These are phyloP conservation scores for Picus viridis DNA, from an alignment of 2,797 vertebrate genomes.

Conservation along the genomic window DNA sequence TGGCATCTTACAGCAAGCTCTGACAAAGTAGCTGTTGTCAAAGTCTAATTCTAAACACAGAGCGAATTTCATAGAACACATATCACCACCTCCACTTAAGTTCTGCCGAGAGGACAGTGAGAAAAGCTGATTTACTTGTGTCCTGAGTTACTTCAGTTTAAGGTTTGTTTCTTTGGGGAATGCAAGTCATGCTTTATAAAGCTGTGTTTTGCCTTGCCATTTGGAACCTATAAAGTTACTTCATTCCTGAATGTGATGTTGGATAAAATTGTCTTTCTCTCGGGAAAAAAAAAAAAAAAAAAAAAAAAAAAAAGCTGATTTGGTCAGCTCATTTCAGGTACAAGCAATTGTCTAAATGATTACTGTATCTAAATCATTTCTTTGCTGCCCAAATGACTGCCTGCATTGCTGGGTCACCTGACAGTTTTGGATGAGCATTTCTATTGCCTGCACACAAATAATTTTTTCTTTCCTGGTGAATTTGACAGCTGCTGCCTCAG, in stretches of 20 bases:
- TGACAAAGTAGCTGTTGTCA: background rate
- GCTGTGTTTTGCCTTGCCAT: background rate
- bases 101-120: background rate
- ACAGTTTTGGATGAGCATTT: background rate
- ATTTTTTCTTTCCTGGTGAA: slow-evolving; percentile 4
- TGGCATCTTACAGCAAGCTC: background rate
- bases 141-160: background rate
- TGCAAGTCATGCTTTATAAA: background rate
- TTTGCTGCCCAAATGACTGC: background rate
- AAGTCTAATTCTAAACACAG: slow-evolving; percentile 4
- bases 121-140: background rate
- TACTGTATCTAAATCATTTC: background rate
- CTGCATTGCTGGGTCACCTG: background rate
- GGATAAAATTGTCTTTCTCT: background rate
- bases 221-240: background rate
- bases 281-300: background rate
- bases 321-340: background rate
- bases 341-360: background rate
- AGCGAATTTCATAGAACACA: background rate
- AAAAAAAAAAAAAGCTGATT: background rate
- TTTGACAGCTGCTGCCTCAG: background rate
- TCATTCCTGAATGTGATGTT: background rate
- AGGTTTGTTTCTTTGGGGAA: background rate
- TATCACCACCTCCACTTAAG: background rate
- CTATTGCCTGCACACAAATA: background rate